Conservation (phyloP, 2,113 vertebrate species). For the Carassius auratus region DNA sequence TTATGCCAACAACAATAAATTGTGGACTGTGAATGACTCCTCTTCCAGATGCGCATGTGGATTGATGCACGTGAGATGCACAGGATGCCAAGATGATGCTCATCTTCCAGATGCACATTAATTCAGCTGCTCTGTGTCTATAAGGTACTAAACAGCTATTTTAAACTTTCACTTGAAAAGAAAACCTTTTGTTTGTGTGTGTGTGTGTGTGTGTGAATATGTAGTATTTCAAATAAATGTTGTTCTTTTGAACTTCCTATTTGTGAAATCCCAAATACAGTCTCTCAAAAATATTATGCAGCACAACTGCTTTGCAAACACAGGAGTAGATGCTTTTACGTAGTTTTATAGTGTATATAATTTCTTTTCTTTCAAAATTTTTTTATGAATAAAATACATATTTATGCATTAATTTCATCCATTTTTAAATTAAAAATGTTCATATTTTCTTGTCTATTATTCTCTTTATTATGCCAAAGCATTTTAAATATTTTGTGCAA, state of each 20-base stretch:
- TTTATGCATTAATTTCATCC: too few relatives aligned
- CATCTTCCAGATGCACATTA: neutral
- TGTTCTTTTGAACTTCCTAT: neutral
- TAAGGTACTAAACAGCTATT: neutral
- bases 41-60: neutral
- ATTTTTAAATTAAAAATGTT: slow-evolving; percentile 44
- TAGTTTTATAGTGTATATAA: too few relatives aligned
- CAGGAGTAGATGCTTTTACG: neutral
- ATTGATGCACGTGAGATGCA: too few relatives aligned
- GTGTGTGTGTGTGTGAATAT: neutral
- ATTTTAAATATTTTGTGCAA: neutral
- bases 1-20: neutral
- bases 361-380: too few relatives aligned
- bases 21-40: neutral
- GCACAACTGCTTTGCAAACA: too few relatives aligned
- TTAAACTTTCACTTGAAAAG: neutral
- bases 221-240: neutral
- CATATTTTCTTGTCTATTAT: neutral
- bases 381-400: too few relatives aligned
- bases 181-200: too few relatives aligned
- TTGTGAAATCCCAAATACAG: neutral
- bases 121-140: neutral
- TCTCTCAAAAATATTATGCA: neutral
- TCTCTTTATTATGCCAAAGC: neutral
- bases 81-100: too few relatives aligned